Percentiles rank a stretch among this genome's conserved stretches.
phyloP scores from a whole-genome alignment of 1,140 invertebrate species.

The Branchinecta lindahli region DNA sequence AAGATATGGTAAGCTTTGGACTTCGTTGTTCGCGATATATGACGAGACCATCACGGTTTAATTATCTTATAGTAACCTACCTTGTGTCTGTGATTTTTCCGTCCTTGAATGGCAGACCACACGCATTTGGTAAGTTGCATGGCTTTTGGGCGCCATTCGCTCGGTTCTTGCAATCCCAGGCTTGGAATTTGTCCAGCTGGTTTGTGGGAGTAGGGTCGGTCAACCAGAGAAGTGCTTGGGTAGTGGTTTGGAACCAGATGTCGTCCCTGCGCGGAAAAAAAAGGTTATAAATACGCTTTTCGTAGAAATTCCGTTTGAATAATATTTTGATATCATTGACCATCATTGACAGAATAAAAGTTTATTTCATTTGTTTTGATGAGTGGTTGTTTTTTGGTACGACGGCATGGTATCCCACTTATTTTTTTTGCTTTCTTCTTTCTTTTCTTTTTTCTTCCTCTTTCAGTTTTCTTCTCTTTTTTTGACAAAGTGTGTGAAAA shows the following conservation, averaged over 20 bases:
- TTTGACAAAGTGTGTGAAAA: no score
- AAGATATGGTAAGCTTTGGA: no score
- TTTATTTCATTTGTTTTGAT: no score
- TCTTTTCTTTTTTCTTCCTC: no score
- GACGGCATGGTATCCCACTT: no score
- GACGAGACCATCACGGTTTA: no score
- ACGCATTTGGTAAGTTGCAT: slow-evolving; percentile 68
- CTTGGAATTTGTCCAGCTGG: slow-evolving; percentile 50
- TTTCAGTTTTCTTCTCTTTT: no score
- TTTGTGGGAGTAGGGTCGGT: slow-evolving; percentile 61
- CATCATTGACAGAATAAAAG: no score
- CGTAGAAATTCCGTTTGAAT: neutral
- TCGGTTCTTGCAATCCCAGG: slow-evolving; percentile 62
- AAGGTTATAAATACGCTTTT: neutral
- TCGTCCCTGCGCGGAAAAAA: slow-evolving; percentile 45
- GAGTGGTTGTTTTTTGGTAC: no score
- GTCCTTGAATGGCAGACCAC: slow-evolving; percentile 58
- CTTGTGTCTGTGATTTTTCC: slow-evolving; percentile 57
- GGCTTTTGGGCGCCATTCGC: slow-evolving; percentile 47
- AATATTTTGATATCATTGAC: no score
- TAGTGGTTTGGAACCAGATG: slow-evolving; percentile 78
- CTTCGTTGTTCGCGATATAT: no score
- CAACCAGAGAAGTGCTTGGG: slow-evolving; percentile 76
- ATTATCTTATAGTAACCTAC: slow-evolving; percentile 27
- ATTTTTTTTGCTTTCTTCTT: no score